Evolutionary conservation across 2,888 invertebrate genomes (phyloP), one percentile per base, ranked within the genome.

Genomic region (Eupithecia vulgata): DNA sequence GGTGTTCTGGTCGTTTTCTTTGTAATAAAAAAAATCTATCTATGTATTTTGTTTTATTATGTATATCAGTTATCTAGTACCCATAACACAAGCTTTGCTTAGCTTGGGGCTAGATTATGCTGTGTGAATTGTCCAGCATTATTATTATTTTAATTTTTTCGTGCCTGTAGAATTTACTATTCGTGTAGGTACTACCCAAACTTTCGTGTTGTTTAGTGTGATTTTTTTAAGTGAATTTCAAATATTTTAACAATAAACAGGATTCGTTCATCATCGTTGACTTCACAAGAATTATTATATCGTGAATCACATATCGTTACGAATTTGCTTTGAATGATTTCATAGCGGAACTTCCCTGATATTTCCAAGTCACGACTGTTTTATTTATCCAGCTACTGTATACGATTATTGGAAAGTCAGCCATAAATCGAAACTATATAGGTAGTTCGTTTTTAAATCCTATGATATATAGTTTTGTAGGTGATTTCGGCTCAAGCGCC

Each of bases 311-410:
- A 78, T 66, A 70, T 79, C 75, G 70, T 76, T 76, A 65, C 72
- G 67, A 74, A 79, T 81, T 75, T 79, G 78, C 73, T 80, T 75
- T 76, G 79, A 81, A 83, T 84, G 82, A 86, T 82, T 84, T 83
- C 83, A 84, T 83, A 77, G 80, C 83, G 85, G 86, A 87, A 84
- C 83, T 81, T 69, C 76, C 80, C 81, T 77, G 78, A 81, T 83
- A 79, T 82, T 78, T 78, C 62, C 77, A 72, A 80, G 80, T 82
- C 87, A 85, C 85, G 87, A 85, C 72, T 80, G 69, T 74, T 76
- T 76, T 76, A 76, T 73, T 57, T 70, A 77, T 72, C 79, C 70
- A 78, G 81, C 85, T 84, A 76, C 83, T 78, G 82, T 78, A 79
- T 78, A 80, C 78, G 74, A 78, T 76, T 79, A 80, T 73, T 76